Base-by-base conservation (phyloP, 1,140 invertebrate genomes). In the Latrodectus geometricus region DNA sequence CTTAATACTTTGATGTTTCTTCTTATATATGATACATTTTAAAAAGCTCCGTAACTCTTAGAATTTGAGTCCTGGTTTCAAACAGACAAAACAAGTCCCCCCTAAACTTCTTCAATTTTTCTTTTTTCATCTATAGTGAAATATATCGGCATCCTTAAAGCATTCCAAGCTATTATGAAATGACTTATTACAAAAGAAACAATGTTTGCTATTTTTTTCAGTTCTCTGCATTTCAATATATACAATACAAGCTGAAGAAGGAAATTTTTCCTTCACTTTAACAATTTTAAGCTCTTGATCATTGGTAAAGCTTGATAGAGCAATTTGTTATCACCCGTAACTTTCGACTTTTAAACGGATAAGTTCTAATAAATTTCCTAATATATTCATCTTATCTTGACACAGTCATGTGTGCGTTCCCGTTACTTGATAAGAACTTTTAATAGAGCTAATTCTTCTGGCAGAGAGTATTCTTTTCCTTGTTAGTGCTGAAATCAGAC, bases 401-500 rank as follows among this genome's bases (percentile, higher is more conserved):
- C 54, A 4, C 54, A 3, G 17, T 17, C 8, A 61, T 17, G 8
- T 17, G 54, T 61, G 11, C 76, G 3, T 48, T 78, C 20, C 76
- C 76, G 65, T 14, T 8, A 20, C 2, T 48, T 21, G 50, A 78
- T 11, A 8, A 35, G 8, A 14, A 90, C 88, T 52, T 74, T 23
- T 14, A 23, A 4, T 23, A 74, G 1, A 3, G 12, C 88, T 0
- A 90, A 91, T 70, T 92, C 91, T 0, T 91, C 89, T 12, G n/a
- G n/a, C n/a, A n/a, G n/a, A n/a, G n/a, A n/a, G n/a, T n/a, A n/a
- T n/a, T n/a, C n/a, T n/a, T n/a, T n/a, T n/a, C n/a, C n/a, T n/a
- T n/a, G n/a, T n/a, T n/a, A n/a, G n/a, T n/a, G n/a, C n/a, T n/a
- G n/a, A n/a, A n/a, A n/a, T n/a, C n/a, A n/a, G n/a, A n/a, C n/a